Evolutionary conservation across 2,888 invertebrate genomes (phyloP), one percentile per base, ranked within the genome.

Genomic region (Plutella xylostella): DNA sequence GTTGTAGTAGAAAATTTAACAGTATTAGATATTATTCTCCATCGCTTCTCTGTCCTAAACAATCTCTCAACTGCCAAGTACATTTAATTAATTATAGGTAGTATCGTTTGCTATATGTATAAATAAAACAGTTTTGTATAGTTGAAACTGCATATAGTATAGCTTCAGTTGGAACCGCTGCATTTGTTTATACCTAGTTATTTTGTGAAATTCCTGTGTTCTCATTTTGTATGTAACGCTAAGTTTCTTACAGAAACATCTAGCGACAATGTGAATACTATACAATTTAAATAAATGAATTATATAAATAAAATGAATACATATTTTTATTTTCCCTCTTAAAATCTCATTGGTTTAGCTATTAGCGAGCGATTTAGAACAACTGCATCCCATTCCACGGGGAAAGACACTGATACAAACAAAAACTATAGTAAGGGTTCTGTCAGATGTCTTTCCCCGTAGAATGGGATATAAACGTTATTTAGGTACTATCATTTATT

Each of bases 231-330:
- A 78, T 73, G 70, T 76, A 70, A 72, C n/a, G 75, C 76, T 72
- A 68, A 70, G 79, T 77, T 80, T 76, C 77, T 64, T 56, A 65
- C 61, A 72, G 80, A 65, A 74, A 79, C 73, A 63, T 66, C 65
- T 73, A 72, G 79, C 76, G 67, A 74, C 71, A 72, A 78, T 83
- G 82, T 83, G 83, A 80, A 83, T 80, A 82, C 71, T 77, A 75
- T 77, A 77, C 74, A 76, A 75, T 77, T 82, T 73, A 77, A 83
- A 83, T 83, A 83, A 83, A 83, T 82, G 79, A 82, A 82, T 82
- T 82, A 82, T 82, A 82, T 79, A 82, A 80, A 77, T 37, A 18
- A 2, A 28, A 28, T n/a, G n/a, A n/a, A n/a, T n/a, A n/a, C n/a
- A n/a, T n/a, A n/a, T n/a, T n/a, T n/a, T n/a, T n/a, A n/a, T n/a